Percentiles rank a stretch among this genome's conserved stretches.
phyloP scores from a whole-genome alignment of 2,797 vertebrate species.

The Antrozous pallidus region DNA sequence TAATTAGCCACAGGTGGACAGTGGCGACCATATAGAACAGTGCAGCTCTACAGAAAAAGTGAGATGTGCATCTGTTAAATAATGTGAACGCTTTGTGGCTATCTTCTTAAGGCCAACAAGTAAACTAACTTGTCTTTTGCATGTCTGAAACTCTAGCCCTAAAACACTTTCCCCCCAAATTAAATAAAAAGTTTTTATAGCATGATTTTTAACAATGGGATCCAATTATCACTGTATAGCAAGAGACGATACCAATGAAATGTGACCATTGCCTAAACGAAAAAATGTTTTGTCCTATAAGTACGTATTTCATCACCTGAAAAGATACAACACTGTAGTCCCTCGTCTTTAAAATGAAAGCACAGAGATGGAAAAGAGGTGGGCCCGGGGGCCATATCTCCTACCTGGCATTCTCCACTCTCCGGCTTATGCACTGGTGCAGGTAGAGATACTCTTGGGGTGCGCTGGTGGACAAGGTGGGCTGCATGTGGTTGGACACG shows the following conservation, averaged over 20 bases:
- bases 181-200: not conserved
- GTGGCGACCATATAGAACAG: not conserved
- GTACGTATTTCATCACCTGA: not conserved
- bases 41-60: not conserved
- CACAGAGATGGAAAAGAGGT: not conserved
- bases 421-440: conserved; percentile 98
- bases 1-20: not conserved
- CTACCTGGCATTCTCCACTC: conserved; percentile 94
- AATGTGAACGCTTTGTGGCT: not conserved
- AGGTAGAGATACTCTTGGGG: conserved; percentile 99
- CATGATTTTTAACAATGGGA: not conserved
- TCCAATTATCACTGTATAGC: not conserved
- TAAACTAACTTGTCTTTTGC: not conserved
- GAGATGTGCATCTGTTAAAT: not conserved
- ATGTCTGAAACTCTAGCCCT: not conserved
- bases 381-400: not conserved
- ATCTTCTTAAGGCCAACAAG: not conserved
- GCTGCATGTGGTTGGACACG: conserved; percentile 85
- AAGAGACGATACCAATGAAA: not conserved
- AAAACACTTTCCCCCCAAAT: not conserved
- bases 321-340: not conserved
- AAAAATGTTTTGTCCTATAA: not conserved
- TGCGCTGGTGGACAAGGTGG: conserved; percentile 92
- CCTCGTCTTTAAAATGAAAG: not conserved
- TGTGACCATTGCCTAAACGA: not conserved